Evolutionary conservation across 2,797 vertebrate genomes (phyloP).

Genomic region (Streptopelia turtur): DNA sequence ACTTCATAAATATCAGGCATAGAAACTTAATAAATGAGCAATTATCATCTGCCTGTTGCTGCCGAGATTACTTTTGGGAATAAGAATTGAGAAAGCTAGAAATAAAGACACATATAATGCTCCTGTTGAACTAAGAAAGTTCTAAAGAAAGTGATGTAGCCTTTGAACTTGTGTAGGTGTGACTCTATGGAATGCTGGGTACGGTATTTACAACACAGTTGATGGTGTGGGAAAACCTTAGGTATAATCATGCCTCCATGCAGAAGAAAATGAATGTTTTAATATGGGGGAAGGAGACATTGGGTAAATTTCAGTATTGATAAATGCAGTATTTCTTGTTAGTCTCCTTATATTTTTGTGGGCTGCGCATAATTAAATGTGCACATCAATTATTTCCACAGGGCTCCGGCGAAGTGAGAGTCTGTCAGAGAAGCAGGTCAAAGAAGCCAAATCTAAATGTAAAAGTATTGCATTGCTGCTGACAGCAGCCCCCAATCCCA

Average conservation of each 20-base stretch:
- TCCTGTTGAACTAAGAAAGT: not conserved
- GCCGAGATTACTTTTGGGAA: not conserved
- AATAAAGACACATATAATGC: not conserved
- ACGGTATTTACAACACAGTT: not conserved
- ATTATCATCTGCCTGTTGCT: not conserved
- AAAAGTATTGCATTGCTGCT: constrained; percentile 96
- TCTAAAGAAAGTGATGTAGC: not conserved
- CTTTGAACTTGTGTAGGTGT: not conserved
- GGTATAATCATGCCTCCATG: not conserved
- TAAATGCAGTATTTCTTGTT: not conserved
- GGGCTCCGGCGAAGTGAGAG: constrained; percentile 95
- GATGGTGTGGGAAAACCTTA: not conserved
- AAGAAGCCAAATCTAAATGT: constrained; percentile 98
- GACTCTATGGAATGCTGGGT: not conserved
- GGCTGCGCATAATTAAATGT: not conserved
- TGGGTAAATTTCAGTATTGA: not conserved
- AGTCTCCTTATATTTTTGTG: not conserved
- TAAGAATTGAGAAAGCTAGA: not conserved
- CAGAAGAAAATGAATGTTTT: not conserved
- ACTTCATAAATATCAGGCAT: not conserved
- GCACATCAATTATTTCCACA: constrained; percentile 61
- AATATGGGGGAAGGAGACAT: not conserved
- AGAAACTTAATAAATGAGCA: not conserved
- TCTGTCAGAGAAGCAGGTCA: constrained; percentile 95
- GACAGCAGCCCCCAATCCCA: constrained; percentile 91